Conservation (phyloP, 2,797 vertebrate species). For the Podarcis siculus region DNA sequence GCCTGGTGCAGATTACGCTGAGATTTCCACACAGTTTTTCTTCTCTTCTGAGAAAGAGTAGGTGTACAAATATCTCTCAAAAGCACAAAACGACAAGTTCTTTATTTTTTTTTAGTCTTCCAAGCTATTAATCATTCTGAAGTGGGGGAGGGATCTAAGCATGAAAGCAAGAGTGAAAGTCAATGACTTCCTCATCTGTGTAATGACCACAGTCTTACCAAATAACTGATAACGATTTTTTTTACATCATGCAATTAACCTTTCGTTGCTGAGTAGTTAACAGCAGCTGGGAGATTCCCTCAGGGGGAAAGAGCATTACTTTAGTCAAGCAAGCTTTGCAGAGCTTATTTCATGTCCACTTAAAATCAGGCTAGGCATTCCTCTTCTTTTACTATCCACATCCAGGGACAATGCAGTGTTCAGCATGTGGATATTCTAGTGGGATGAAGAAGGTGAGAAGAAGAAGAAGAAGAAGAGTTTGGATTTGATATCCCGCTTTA, state of each 20-base stretch:
- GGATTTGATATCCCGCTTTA: too few species aligned
- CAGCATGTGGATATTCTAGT: neutral
- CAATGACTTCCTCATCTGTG: conserved; percentile 43
- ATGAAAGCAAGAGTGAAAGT: conserved; percentile 41
- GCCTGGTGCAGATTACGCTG: too few species aligned
- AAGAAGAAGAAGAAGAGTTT: neutral
- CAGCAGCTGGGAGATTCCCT: conserved; percentile 7
- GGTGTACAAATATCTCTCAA: conserved; percentile 16
- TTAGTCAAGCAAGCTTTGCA: conserved; percentile 13
- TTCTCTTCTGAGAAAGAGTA: neutral
- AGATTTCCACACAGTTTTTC: too few species aligned
- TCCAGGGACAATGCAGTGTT: conserved; percentile 26
- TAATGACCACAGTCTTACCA: conserved; percentile 38
- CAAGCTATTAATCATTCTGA: conserved; percentile 54
- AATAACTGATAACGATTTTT: conserved; percentile 44
- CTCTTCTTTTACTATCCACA: conserved; percentile 34
- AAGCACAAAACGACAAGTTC: conserved; percentile 34
- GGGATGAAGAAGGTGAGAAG: neutral
- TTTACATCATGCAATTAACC: conserved; percentile 44
- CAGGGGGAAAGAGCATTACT: conserved; percentile 24
- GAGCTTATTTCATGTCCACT: neutral
- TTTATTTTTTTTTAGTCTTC: conserved; percentile 45
- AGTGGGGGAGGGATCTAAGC: conserved; percentile 21
- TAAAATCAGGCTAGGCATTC: neutral
- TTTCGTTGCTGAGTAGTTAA: conserved; percentile 41